Evolutionary conservation across 2,888 invertebrate species (phyloP), one percentile per base, ranked within the genome.

Genomic region (Plagodis pulveraria): DNA sequence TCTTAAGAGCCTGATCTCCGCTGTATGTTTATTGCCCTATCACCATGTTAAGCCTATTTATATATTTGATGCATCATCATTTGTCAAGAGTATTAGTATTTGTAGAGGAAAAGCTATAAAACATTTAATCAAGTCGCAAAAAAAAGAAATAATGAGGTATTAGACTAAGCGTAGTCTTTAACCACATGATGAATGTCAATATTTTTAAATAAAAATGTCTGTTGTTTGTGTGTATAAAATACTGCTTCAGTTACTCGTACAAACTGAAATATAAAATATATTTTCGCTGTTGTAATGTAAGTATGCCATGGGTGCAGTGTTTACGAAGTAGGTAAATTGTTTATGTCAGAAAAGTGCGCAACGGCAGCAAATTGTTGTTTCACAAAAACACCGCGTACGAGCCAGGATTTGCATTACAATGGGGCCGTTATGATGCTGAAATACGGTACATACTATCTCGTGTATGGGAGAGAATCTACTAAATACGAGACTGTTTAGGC

Each of bases 321-420:
- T 63, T 52, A 62, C 58, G 60, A 63, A 67, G 56, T 59, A 58
- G 55, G 45, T 47, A 62, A 62, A 60, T 58, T 66, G 56, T 63
- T 56, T 59, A 54, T 55, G 61, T 45, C 52, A 64, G 62, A 66
- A 65, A 62, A 53, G 50, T 63, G 62, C 64, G 61, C 58, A 63
- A 66, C 53, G 48, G 43, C 35, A 50, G 54, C 49, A 47, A 48
- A 56, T 49, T 57, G 56, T 59, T 65, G 51, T 59, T 58, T 61
- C 56, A 65, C 60, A 66, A 69, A 66, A 66, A 68, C 66, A 56
- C 50, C 55, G 62, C 60, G 61, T 59, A 65, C 62, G 54, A 60
- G 60, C 48, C 56, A 36, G 32, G 9, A 69, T 69, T 67, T 57
- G 64, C 69, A 69, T 65, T 8, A 69, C 65, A 69, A 69, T 67